phyloP scores from a whole-genome alignment of 2,113 vertebrate species.

The Maccullochella peelii region DNA sequence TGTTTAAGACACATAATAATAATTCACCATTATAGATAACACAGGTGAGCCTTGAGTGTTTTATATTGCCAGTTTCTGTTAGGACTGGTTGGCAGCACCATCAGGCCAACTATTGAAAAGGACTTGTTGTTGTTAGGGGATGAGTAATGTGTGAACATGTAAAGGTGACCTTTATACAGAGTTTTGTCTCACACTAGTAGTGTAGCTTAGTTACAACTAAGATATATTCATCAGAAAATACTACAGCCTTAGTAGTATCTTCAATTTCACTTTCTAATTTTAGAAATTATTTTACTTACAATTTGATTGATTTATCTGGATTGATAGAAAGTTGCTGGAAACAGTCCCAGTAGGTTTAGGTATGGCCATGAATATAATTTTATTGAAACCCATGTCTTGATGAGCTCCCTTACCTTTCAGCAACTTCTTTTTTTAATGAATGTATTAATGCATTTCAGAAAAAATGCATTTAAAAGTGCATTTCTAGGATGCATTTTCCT shows the following conservation, averaged over 20 bases:
- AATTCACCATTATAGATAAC: background rate
- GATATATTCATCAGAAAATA: background rate
- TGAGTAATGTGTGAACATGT: constrained; percentile 66
- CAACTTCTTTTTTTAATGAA: background rate
- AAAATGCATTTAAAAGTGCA: background rate
- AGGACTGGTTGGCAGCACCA: constrained; percentile 17
- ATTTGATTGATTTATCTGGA: background rate
- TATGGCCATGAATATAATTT: background rate
- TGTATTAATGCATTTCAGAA: background rate
- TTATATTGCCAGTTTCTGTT: constrained; percentile 9
- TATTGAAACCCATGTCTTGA: background rate
- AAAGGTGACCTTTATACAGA: constrained; percentile 85
- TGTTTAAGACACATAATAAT: background rate
- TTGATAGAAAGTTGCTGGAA: background rate
- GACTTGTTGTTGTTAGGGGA: constrained; percentile 77
- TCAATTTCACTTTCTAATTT: background rate
- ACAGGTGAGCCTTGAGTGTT: background rate
- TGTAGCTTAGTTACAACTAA: constrained; percentile 24
- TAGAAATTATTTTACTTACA: constrained; percentile 1
- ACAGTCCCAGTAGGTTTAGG: background rate
- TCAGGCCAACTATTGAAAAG: constrained; percentile 47
- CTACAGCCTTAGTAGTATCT: background rate
- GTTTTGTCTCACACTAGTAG: constrained; percentile 63
- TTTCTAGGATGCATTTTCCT: background rate
- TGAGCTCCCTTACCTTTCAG: background rate